Conservation (phyloP, 92 coral and sea anemone species). For the Epizoanthus rinbou region DNA sequence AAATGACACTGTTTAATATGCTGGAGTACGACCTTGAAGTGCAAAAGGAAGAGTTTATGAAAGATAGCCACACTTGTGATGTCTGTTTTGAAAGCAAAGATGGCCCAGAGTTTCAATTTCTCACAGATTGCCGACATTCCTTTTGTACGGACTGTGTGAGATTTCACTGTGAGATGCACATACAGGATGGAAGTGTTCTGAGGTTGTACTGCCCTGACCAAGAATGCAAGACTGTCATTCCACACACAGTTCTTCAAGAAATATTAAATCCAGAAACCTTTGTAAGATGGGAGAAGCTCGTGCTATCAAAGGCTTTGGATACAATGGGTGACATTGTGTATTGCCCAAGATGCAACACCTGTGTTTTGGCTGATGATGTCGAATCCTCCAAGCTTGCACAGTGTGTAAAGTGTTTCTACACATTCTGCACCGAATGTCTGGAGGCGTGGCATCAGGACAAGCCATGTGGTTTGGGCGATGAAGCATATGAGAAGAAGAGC, state of each 20-base stretch:
- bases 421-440: constrained; percentile 92
- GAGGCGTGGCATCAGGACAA: constrained; percentile 83
- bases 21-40: constrained; percentile 82
- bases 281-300: constrained; percentile 86
- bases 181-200: constrained; percentile 81
- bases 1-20: constrained; percentile 73
- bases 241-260: constrained; percentile 75
- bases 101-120: constrained; percentile 74
- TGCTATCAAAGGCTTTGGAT: constrained; percentile 80
- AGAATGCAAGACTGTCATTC: constrained; percentile 68
- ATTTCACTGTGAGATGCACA: constrained; percentile 79
- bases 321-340: constrained; percentile 85
- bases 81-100: constrained; percentile 86
- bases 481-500: constrained; percentile 42
- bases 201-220: constrained; percentile 77
- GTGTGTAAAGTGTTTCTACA: constrained; percentile 80
- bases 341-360: constrained; percentile 90
- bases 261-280: constrained; percentile 69
- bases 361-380: constrained; percentile 84
- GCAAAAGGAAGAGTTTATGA: constrained; percentile 66
- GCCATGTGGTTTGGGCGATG: constrained; percentile 65
- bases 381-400: constrained; percentile 82
- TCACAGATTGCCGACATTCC: constrained; percentile 85
- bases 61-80: constrained; percentile 74
- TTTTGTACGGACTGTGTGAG: constrained; percentile 84